phyloP scores from a whole-genome alignment of 2,888 invertebrate genomes.

The Alloscopus bannaensis region DNA sequence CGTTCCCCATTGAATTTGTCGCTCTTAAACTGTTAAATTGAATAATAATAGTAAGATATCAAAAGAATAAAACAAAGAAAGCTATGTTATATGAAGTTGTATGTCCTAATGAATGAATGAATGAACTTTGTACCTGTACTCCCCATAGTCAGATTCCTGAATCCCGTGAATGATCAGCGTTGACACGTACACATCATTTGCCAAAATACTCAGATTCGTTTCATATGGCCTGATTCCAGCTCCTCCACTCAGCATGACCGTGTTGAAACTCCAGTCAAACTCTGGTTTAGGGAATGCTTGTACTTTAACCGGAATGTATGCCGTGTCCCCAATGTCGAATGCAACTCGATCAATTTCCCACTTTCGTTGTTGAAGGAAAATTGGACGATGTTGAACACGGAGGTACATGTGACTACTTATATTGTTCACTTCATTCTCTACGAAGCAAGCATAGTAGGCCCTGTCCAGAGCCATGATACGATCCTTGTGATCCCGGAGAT shows the following conservation, averaged over 20 bases:
- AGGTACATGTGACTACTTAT: slow-evolving; percentile 93
- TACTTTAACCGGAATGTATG: slow-evolving; percentile 90
- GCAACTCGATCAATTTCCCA: slow-evolving; percentile 82
- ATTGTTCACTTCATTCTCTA: slow-evolving; percentile 92
- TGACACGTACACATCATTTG: slow-evolving; percentile 90
- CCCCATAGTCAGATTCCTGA: slow-evolving; percentile 90
- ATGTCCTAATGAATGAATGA: too few relatives aligned
- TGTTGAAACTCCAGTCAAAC: slow-evolving; percentile 91
- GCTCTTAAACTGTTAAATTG: slow-evolving; percentile 76
- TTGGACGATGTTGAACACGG: slow-evolving; percentile 93
- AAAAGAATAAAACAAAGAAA: too few relatives aligned
- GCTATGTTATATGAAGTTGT: too few relatives aligned
- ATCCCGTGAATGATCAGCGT: slow-evolving; percentile 85
- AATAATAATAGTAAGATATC: too few relatives aligned
- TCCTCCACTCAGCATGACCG: slow-evolving; percentile 64
- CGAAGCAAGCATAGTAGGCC: slow-evolving; percentile 90
- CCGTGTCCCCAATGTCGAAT: slow-evolving; percentile 88
- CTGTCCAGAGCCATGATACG: slow-evolving; percentile 82
- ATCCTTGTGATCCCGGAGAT: slow-evolving; percentile 78
- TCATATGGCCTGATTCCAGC: slow-evolving; percentile 79
- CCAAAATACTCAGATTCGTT: slow-evolving; percentile 86
- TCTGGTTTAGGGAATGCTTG: slow-evolving; percentile 95
- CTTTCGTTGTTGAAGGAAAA: slow-evolving; percentile 88
- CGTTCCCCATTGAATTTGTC: slow-evolving; percentile 86
- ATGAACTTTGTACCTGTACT: slow-evolving; percentile 92